Evolutionary conservation across 1,140 invertebrate species (phyloP).

Genomic region (Aricia agestis): DNA sequence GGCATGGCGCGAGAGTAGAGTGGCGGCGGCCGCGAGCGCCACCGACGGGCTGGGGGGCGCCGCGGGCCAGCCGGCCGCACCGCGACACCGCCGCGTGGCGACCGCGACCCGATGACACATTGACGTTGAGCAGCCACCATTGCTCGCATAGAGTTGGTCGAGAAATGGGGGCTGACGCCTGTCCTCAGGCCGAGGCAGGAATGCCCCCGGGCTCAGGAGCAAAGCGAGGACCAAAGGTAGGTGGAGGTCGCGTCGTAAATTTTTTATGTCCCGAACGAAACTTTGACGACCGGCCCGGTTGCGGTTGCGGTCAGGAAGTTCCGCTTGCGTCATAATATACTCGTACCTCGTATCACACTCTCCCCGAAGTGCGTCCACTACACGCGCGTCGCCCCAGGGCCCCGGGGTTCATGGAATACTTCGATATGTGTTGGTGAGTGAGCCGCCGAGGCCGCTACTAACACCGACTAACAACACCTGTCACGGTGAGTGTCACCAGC

Average conservation of each 20-base stretch:
- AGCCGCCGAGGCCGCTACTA: conserved; percentile 41
- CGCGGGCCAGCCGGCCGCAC: conserved; percentile 56
- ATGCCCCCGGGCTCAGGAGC: conserved; percentile 86
- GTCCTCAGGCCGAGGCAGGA: conserved; percentile 95
- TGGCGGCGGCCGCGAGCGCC: conserved; percentile 56
- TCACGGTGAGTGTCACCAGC: conserved; percentile 38
- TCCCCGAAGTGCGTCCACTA: conserved; percentile 35
- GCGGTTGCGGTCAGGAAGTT: conserved; percentile 48
- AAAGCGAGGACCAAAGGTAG: conserved; percentile 82
- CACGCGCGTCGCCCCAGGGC: conserved; percentile 33
- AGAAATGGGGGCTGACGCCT: conserved; percentile 96
- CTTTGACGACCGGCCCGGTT: conserved; percentile 28
- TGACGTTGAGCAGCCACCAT: conserved; percentile 83
- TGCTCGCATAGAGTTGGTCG: conserved; percentile 96
- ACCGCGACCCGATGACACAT: conserved; percentile 67
- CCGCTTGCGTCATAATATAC: conserved; percentile 49
- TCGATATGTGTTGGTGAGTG: conserved; percentile 73
- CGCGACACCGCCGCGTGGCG: conserved; percentile 44
- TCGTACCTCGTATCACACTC: conserved; percentile 33
- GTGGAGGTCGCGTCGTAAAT: conserved; percentile 32
- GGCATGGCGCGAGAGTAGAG: conserved; percentile 57
- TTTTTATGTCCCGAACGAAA: conserved; percentile 10
- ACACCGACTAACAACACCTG: conserved; percentile 44
- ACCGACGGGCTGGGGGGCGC: conserved; percentile 56
- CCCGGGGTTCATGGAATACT: conserved; percentile 59